These are phyloP conservation scores for Odiellus spinosus DNA, from an alignment of 2,888 invertebrate species.

Conservation along the genomic window DNA sequence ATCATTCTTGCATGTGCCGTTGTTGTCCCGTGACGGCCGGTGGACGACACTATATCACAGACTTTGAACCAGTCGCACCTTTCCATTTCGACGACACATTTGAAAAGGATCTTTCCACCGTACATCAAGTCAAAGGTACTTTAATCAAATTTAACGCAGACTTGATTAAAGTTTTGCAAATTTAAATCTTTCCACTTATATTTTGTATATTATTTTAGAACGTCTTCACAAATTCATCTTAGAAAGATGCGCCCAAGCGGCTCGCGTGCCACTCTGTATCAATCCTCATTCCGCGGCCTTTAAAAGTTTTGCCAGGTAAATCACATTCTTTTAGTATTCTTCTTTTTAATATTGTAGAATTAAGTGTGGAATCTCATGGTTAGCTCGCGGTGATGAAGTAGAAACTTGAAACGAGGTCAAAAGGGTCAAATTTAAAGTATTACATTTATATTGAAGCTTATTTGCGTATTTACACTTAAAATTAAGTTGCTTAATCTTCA, in stretches of 20 bases:
- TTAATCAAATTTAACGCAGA: neutral
- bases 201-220: constrained; percentile 52
- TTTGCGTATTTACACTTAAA: no score
- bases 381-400: no score
- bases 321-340: constrained; percentile 5
- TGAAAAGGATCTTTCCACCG: constrained; percentile 84
- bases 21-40: constrained; percentile 71
- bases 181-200: neutral
- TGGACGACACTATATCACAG: constrained; percentile 64
- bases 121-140: constrained; percentile 85
- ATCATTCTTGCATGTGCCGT: constrained; percentile 99
- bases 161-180: neutral
- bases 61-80: constrained; percentile 80
- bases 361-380: no score
- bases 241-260: constrained; percentile 75
- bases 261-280: constrained; percentile 94
- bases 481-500: no score
- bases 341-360: no score
- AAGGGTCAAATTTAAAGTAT: no score
- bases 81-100: constrained; percentile 88
- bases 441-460: no score
- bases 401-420: no score
- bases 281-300: constrained; percentile 99
- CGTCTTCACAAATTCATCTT: constrained; percentile 98
- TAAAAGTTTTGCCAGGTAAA: constrained; percentile 98